Percentiles rank a stretch among this genome's conserved stretches.
phyloP scores from a whole-genome alignment of 2,113 vertebrate genomes.

The Morone chrysops region DNA sequence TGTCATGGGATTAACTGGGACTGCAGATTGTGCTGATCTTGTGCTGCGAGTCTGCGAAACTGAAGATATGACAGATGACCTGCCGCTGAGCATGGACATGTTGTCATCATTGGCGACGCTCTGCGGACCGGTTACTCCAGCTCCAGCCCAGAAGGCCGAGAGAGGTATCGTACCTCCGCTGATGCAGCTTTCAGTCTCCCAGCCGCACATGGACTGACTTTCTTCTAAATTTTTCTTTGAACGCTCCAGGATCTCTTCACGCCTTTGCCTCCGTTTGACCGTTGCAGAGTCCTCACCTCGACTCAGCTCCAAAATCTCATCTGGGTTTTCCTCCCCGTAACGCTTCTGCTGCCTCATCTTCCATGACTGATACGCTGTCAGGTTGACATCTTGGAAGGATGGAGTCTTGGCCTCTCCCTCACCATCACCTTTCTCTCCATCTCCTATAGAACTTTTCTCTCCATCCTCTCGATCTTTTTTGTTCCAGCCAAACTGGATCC shows the following conservation, averaged over 20 bases:
- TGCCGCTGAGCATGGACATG: constrained; percentile 87
- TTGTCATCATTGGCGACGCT: constrained; percentile 84
- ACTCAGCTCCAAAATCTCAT: constrained; percentile 89
- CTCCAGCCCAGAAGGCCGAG: constrained; percentile 88
- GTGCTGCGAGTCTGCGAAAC: constrained; percentile 81
- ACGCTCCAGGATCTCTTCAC: constrained; percentile 91
- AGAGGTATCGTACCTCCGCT: constrained; percentile 89
- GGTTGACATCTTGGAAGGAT: constrained; percentile 84
- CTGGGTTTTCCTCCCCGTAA: constrained; percentile 87
- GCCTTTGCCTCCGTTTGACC: constrained; percentile 88
- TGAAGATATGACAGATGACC: constrained; percentile 81
- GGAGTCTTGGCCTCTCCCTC: constrained; percentile 63
- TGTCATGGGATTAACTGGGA: neutral
- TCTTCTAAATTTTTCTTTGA: constrained; percentile 91
- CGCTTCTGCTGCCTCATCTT: constrained; percentile 93
- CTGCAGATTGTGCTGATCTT: constrained; percentile 46
- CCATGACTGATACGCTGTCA: constrained; percentile 95
- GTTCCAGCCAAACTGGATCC: constrained; percentile 97
- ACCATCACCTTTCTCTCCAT: constrained; percentile 76
- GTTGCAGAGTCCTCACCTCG: constrained; percentile 86
- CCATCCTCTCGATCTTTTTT: constrained; percentile 84
- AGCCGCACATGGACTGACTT: constrained; percentile 91
- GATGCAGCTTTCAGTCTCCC: constrained; percentile 87
- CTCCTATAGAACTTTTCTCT: constrained; percentile 59
- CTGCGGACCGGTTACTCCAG: constrained; percentile 62